These are phyloP conservation scores for Calephelis perditalis DNA, from an alignment of 2,888 invertebrate genomes.

Conservation along the genomic window DNA sequence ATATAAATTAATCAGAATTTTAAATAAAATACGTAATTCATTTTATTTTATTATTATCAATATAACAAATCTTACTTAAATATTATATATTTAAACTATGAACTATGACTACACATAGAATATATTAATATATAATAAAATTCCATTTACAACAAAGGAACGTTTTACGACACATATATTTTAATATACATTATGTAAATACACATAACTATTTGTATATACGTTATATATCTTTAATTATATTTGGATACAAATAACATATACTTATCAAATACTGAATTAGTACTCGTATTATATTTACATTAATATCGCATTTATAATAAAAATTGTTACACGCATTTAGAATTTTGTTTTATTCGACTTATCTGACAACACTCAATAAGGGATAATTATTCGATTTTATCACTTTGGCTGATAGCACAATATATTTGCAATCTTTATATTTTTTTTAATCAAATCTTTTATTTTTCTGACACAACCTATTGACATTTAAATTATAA, in stretches of 20 bases:
- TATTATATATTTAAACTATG: slow-evolving; percentile 38
- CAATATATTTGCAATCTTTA: background rate
- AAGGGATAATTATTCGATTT: slow-evolving; percentile 3
- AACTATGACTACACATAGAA: slow-evolving; percentile 55
- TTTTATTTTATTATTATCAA: slow-evolving; percentile 35
- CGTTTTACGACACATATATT: slow-evolving; percentile 59
- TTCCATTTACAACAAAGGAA: slow-evolving; percentile 64
- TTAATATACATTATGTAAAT: slow-evolving; percentile 44
- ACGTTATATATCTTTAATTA: slow-evolving; percentile 39
- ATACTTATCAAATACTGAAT: slow-evolving; percentile 51
- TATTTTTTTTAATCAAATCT: no score
- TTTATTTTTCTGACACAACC: no score
- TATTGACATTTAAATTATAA: no score
- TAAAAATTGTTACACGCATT: slow-evolving; percentile 48
- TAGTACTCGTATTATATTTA: slow-evolving; percentile 41
- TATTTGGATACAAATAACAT: slow-evolving; percentile 54
- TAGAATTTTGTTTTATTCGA: slow-evolving; percentile 46
- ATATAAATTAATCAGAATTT: background rate
- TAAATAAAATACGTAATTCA: slow-evolving; percentile 53
- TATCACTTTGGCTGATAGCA: slow-evolving; percentile 7
- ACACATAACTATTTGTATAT: slow-evolving; percentile 38
- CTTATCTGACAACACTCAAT: slow-evolving; percentile 6
- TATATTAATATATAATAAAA: slow-evolving; percentile 52
- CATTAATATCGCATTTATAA: slow-evolving; percentile 40
- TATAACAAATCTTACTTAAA: slow-evolving; percentile 43